Conservation (phyloP, 2,797 vertebrate species). For the Sebastiscus tertius region DNA sequence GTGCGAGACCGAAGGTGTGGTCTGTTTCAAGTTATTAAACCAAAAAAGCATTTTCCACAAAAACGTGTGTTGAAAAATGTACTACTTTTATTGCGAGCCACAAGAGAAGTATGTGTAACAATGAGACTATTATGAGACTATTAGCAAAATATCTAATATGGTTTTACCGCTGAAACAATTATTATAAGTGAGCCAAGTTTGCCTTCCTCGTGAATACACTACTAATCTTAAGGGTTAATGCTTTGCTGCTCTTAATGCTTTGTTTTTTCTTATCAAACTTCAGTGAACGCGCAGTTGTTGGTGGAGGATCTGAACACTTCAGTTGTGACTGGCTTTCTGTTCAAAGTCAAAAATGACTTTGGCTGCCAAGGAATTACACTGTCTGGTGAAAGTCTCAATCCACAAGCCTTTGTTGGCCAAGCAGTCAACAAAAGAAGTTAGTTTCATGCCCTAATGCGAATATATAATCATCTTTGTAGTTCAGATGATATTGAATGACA, state of each 20-base stretch:
- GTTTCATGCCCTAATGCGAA: conserved; percentile 36
- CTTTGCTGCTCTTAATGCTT: conserved; percentile 5
- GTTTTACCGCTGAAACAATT: conserved; percentile 35
- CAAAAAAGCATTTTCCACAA: conserved; percentile 37
- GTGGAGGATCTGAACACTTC: conserved; percentile 33
- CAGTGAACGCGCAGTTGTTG: conserved; percentile 17
- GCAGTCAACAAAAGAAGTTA: conserved; percentile 18
- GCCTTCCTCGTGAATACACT: background rate
- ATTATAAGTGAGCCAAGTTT: conserved; percentile 4
- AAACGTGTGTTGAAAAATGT: background rate
- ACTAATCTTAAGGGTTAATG: conserved; percentile 25
- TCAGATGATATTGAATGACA: conserved; percentile 29
- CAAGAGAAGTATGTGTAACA: conserved; percentile 2
- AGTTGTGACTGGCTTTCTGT: conserved; percentile 37
- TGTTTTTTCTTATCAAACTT: conserved; percentile 25
- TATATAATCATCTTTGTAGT: conserved; percentile 38
- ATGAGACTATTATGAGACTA: background rate
- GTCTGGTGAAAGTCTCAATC: conserved; percentile 57
- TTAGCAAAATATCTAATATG: conserved; percentile 11
- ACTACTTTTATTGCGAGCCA: background rate
- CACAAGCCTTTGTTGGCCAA: conserved; percentile 12
- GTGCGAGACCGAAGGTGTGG: conserved; percentile 35
- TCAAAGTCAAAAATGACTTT: conserved; percentile 34
- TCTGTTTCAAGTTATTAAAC: conserved; percentile 57
- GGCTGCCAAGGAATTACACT: conserved; percentile 52